Base-by-base conservation (phyloP, 2,797 vertebrate species). In the Zonotrichia albicollis region DNA sequence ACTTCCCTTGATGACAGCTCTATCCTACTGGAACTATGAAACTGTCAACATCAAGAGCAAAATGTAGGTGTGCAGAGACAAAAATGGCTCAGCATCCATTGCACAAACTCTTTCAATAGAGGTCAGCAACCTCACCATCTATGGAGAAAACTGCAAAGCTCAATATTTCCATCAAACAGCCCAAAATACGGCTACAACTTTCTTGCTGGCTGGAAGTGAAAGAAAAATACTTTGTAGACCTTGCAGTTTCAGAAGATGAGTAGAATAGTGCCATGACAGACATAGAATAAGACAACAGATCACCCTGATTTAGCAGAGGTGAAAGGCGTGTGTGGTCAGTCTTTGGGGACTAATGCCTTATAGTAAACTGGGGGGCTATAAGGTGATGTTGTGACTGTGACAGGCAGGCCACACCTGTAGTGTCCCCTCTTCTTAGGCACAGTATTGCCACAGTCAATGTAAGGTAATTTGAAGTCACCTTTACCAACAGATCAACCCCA, bases 1-100 rank as follows among this genome's bases (percentile, higher is more conserved):
- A 27, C 95, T 95, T 96, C 93, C 95, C 65, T 72, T 77, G 95
- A 89, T 91, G 91, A 96, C 91, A 96, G 81, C 74, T 79, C 95
- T 88, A 80, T 94, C 93, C 95, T 82, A 93, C 83, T 93, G 87
- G 50, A 93, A 77, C 91, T 76, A 90, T 93, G 95, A 96, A 96
- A 94, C 89, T 94, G 95, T 95, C 94, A 96, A 90, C 75, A 83
- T 89, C 83, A 82, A 60, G 83, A 91, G 87, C 81, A 90, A 96
- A 96, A 96, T 88, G 78, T 94, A 94, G 89, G 77, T 90, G 89
- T 93, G 55, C 80, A 94, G 93, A 96, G 91, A 92, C 71, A 94
- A 72, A 94, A 94, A 93, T 82, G 77, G 83, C 85, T 96, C 84
- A 71, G 83, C 57, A 88, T 57, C 87, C 67, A 78, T 84, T 45